These are phyloP conservation scores for Machimus rusticus DNA, from an alignment of 2,888 invertebrate genomes.

Conservation along the genomic window DNA sequence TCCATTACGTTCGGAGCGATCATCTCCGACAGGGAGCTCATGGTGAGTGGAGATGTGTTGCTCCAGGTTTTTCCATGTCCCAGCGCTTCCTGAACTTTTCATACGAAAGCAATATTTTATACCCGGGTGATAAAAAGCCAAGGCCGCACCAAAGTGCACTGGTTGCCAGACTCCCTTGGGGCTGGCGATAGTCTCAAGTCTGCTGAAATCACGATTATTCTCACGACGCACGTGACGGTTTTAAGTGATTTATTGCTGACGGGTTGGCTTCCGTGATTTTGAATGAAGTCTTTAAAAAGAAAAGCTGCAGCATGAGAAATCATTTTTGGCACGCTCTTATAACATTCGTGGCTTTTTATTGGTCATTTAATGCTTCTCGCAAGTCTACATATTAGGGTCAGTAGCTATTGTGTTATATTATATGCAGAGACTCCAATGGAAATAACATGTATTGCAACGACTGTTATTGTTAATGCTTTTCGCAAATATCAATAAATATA, in stretches of 20 bases:
- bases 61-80: not conserved
- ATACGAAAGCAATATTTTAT: not conserved
- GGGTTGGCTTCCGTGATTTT: not conserved
- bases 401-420: not conserved
- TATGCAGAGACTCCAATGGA: no score
- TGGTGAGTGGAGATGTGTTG: conserved; percentile 56
- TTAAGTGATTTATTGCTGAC: conserved; percentile 31
- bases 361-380: not conserved
- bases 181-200: not conserved
- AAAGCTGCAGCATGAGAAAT: not conserved
- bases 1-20: conserved; percentile 86
- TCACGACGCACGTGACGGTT: not conserved
- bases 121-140: not conserved
- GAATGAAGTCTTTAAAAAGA: not conserved
- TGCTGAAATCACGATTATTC: not conserved
- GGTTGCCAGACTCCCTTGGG: not conserved
- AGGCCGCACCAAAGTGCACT: not conserved
- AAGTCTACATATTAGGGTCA: not conserved
- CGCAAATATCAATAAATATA: no score
- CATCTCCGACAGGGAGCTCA: conserved; percentile 74
- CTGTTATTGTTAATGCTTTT: no score
- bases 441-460: no score
- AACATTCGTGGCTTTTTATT: not conserved
- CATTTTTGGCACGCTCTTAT: not conserved
- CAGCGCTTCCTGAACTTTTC: not conserved